A percentile compares a stretch with the other conserved stretches of the same genome.
phyloP scores from a whole-genome alignment of 2,797 vertebrate genomes.

The Xenops minutus region DNA sequence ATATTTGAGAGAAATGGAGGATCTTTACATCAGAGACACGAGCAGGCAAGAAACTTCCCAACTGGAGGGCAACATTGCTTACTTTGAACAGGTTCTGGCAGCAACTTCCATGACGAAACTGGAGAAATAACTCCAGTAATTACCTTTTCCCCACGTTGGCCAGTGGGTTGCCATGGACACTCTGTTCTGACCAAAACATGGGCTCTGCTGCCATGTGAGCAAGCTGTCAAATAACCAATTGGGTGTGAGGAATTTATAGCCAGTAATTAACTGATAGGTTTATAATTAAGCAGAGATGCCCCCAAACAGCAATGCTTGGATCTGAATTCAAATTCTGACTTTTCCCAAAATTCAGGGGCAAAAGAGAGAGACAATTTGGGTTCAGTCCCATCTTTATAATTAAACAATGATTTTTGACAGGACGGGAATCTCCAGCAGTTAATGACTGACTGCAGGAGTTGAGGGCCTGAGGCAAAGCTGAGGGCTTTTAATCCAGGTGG shows the following conservation, averaged over 20 bases:
- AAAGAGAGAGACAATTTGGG: slow-evolving; percentile 1
- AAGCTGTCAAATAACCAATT: slow-evolving; percentile 14
- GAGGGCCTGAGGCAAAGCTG: slow-evolving; percentile 64
- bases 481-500: slow-evolving; percentile 72
- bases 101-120: not conserved
- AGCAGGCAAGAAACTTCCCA: not conserved
- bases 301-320: slow-evolving; percentile 1
- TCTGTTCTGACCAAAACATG: not conserved
- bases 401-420: slow-evolving; percentile 71
- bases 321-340: slow-evolving; percentile 37
- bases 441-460: slow-evolving; percentile 70
- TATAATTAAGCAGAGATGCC: slow-evolving; percentile 46
- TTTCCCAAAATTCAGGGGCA: slow-evolving; percentile 45
- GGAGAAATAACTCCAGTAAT: slow-evolving; percentile 28
- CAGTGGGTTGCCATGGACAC: slow-evolving; percentile 36
- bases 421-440: slow-evolving; percentile 66
- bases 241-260: slow-evolving; percentile 33
- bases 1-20: not conserved
- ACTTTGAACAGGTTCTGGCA: not conserved
- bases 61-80: not conserved
- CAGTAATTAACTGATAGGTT: slow-evolving; percentile 47
- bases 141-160: slow-evolving; percentile 4
- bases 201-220: not conserved
- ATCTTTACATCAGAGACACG: not conserved
- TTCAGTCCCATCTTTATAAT: slow-evolving; percentile 66